Evolutionary conservation across 2,113 vertebrate species (phyloP), one percentile per base, ranked within the genome.

Genomic region (Edolisoma coerulescens): DNA sequence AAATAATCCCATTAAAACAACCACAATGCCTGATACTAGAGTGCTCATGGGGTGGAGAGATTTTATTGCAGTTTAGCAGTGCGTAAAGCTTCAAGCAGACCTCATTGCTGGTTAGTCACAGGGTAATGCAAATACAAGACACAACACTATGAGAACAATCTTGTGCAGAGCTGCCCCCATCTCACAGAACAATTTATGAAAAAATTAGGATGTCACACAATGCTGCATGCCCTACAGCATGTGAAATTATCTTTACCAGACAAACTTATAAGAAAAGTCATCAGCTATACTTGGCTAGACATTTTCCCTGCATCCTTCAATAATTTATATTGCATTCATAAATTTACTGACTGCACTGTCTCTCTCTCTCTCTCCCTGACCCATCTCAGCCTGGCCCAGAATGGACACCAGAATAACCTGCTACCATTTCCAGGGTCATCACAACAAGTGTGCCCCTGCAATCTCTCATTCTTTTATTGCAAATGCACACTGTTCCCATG

Each of bases 111-210:
- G 64, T 85, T 85, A 90, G 79, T 90, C 83, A 92, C 18, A 77
- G 71, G 33, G 59, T 33, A 96, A 95, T 77, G 73, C 54, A 94
- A 94, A 97, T 24, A 69, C 68, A 89, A 73, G 63, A 65, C 79
- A 83, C 41, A 94, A 42, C 45, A 50, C 75, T 42, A 50, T 10
- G 23, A 90, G 95, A 96, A 76, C 59, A 77, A 77, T 42, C 45
- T 86, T 65, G 42, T 35, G 63, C 70, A 76, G 70, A 93, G 69
- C n/a, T 68, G 50, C 33, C 59, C 60, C 42, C 52, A 90, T 39
- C 64, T 70, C 91, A 91, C 24, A 67, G 47, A 90, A 61, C 42
- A 81, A 90, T 74, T 77, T 87, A 53, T 53, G 37, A 80, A 85
- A 90, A 92, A 88, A 87, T 33, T 42, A 78, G 52, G 60, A 78